phyloP scores from a whole-genome alignment of 2,113 vertebrate genomes.

The Chitala chitala region DNA sequence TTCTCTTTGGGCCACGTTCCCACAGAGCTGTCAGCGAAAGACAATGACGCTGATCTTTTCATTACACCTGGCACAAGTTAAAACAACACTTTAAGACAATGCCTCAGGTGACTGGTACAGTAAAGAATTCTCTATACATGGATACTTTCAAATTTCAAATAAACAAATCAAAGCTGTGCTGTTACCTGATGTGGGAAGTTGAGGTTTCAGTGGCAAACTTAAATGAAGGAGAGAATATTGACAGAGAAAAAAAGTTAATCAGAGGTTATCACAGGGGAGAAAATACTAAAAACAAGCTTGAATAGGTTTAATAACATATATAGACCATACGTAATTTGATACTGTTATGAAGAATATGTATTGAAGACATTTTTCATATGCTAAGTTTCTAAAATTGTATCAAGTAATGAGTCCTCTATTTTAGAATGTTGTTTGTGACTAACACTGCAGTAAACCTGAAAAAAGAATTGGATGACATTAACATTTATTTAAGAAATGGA shows the following conservation, averaged over 20 bases:
- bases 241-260: constrained; percentile 15
- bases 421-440: neutral
- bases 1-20: constrained; percentile 98
- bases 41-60: constrained; percentile 93
- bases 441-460: neutral
- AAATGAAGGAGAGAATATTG: constrained; percentile 24
- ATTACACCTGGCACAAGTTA: constrained; percentile 80
- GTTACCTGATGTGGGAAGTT: constrained; percentile 59
- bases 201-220: constrained; percentile 62
- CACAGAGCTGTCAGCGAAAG: constrained; percentile 88
- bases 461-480: neutral
- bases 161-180: neutral
- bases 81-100: neutral
- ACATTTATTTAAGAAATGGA: neutral
- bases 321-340: too few relatives aligned
- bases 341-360: too few relatives aligned
- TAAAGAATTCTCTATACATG: neutral
- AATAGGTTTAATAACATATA: too few relatives aligned
- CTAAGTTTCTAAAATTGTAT: neutral
- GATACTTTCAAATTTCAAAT: neutral
- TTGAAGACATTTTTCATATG: too few relatives aligned
- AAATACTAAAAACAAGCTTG: too few relatives aligned
- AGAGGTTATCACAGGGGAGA: neutral
- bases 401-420: neutral
- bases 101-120: neutral